Base-by-base conservation (phyloP, 2,888 invertebrate genomes). In the Beris morrisii region DNA sequence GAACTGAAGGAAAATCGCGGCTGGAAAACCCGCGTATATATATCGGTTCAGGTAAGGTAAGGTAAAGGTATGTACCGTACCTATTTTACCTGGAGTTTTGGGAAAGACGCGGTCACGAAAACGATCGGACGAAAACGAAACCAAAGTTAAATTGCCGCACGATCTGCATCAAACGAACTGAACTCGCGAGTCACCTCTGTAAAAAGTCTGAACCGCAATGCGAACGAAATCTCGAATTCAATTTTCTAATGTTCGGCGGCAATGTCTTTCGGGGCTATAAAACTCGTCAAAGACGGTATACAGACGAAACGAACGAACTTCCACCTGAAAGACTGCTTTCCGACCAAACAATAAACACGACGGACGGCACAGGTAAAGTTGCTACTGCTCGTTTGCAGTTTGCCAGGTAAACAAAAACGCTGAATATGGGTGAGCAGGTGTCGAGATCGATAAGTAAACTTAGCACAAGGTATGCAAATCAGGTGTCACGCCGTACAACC, bases 401-500 rank as follows among this genome's bases (percentile, higher is more conserved):
- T n/a, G 11, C 32, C 55, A 56, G 43, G 55, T 56, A 56, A 56
- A 38, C 55, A 55, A 56, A 56, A 13, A 32, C 32, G 43, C 55
- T 38, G 38, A 38, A 56, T 13, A 13, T n/a, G 15, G 11, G 55
- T 7, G 38, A 56, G 13, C 55, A 56, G 55, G 55, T 56, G 55
- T 56, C 2, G 43, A 38, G 15, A 13, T 56, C 43, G 55, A 38
- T 22, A 38, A 38, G 38, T 38, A 38, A n/a, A 4, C 43, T 12
- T 38, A 38, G 13, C n/a, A 15, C 15, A 31, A 12, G 11, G 12
- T 54, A 54, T 31, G 32, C 54, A 54, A 54, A 32, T 32, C 54
- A 28, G 22, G 52, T 11, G 28, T 38, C 22, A 22, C 22, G 22
- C 22, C 22, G 22, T 22, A 22, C 22, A 22, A 22, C 22, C 22